Evolutionary conservation across 2,113 vertebrate genomes (phyloP), one percentile per base, ranked within the genome.

Genomic region (Hemibagrus wyckioides): DNA sequence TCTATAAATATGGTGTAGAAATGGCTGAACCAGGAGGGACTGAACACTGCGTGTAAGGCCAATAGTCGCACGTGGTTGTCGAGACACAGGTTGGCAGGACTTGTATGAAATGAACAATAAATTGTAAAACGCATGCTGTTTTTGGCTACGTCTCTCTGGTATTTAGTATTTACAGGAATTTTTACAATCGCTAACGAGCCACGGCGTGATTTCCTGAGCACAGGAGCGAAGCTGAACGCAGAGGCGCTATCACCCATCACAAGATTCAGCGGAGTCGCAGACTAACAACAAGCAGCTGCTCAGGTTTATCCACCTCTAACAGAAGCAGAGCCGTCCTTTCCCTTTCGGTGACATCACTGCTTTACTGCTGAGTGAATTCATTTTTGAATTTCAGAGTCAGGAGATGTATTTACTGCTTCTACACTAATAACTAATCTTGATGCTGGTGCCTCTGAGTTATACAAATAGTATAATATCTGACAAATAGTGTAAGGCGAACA

Each of bases 121-220:
- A 91, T 86, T 80, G 93, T 82, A 90, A 91, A 94, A 93, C 50
- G 91, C 94, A 95, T 95, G 94, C 94, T 93, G 91, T 93, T 93
- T 93, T 92, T 88, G 90, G 94, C 93, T 95, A 95, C 93, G 92
- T 94, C 93, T 94, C 92, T 94, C 93, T 92, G 93, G 92, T 94
- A 91, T 89, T 93, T 87, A 91, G 88, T 94, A 94, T 96, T 69
- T 95, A 95, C 95, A 95, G 88, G 87, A 92, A 93, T 84, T 94
- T 94, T 91, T 93, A 93, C 92, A 94, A 87, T 61, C 89, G 92
- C 87, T 25, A 41, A 77, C 4, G 33, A 93, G 92, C 92, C 84
- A 89, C 88, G 90, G 90, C 87, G 91, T 91, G 92, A 88, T 90
- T 93, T 94, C 94, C 93, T 93, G 92, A 93, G 93, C 93, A 63